phyloP scores from a whole-genome alignment of 2,888 invertebrate species.

The Brachyptera risi region DNA sequence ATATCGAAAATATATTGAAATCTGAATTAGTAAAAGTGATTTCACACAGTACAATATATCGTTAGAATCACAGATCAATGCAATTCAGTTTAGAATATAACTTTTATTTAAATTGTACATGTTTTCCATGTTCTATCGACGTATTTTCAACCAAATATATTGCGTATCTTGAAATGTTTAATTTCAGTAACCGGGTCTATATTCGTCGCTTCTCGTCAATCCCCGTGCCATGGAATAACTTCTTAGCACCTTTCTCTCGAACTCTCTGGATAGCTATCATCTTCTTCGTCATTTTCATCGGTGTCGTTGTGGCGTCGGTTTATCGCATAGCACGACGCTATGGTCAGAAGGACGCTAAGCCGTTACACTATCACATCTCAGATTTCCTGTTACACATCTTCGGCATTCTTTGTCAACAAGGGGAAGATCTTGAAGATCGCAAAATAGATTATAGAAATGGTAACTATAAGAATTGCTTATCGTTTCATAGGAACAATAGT shows the following conservation, averaged over 20 bases:
- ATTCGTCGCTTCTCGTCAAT: background rate
- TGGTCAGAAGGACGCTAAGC: background rate
- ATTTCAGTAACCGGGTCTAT: background rate
- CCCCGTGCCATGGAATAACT: constrained; percentile 9
- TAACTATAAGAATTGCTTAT: no score
- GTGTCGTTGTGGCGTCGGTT: background rate
- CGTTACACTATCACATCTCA: background rate
- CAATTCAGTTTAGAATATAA: no score
- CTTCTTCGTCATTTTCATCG: background rate
- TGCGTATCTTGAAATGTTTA: no score
- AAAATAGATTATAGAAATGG: no score
- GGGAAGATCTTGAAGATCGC: background rate
- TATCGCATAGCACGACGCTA: background rate
- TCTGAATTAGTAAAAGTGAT: no score
- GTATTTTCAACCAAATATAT: background rate
- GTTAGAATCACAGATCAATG: no score
- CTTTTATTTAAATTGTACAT: no score
- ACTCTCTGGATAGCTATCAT: constrained; percentile 14
- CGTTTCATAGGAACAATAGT: no score
- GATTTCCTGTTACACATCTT: constrained; percentile 8
- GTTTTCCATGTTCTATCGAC: no score
- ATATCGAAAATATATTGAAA: no score
- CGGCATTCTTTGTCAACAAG: constrained; percentile 12
- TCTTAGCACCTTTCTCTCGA: constrained; percentile 19
- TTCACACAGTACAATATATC: no score